Conservation (phyloP, 1,140 invertebrate genomes). For the Wasmannia auropunctata region DNA sequence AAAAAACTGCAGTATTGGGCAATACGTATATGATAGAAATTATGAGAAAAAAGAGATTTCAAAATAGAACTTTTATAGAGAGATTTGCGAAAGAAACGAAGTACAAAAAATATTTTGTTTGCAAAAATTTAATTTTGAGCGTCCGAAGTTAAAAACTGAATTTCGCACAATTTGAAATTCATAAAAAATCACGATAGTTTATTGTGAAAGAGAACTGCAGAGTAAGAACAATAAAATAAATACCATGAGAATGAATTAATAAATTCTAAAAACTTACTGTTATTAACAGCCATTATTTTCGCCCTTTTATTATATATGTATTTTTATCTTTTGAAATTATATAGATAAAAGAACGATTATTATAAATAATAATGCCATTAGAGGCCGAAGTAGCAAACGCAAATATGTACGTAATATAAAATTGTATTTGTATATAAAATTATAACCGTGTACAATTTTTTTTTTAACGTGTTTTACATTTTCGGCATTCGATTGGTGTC, state of each 20-base stretch:
- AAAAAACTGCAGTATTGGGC: neutral
- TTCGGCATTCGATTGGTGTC: neutral
- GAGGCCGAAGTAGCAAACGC: neutral
- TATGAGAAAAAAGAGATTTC: no score
- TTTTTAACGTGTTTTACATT: neutral
- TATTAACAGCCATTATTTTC: neutral
- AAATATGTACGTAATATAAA: neutral
- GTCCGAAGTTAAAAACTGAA: no score
- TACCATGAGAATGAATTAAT: no score
- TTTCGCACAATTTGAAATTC: no score
- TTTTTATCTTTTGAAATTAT: neutral
- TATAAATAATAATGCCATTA: neutral
- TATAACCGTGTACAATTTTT: constrained; percentile 1
- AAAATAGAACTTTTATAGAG: no score
- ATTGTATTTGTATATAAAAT: constrained; percentile 21
- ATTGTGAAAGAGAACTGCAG: no score
- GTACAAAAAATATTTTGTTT: no score
- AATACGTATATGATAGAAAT: no score
- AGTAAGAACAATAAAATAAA: no score
- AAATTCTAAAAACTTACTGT: neutral
- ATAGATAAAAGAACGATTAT: neutral
- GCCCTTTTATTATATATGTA: neutral
- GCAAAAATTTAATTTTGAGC: no score
- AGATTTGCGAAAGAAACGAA: no score
- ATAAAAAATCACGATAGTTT: no score